phyloP scores from a whole-genome alignment of 2,888 invertebrate genomes.

The Drosophila pseudotakahashii region DNA sequence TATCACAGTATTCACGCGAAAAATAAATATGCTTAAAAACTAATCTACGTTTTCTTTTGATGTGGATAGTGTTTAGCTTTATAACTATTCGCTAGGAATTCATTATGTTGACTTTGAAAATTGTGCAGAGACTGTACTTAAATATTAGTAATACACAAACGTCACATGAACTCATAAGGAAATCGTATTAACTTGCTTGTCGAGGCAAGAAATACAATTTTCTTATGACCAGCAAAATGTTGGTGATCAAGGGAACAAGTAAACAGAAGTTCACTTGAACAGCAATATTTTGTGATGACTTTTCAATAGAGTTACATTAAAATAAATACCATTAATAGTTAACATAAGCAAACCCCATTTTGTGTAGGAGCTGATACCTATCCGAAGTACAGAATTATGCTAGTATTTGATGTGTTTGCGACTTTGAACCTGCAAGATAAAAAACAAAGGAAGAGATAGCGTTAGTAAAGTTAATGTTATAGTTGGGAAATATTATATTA shows the following conservation, averaged over 20 bases:
- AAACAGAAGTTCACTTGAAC: slow-evolving; percentile 40
- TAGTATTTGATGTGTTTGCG: slow-evolving; percentile 79
- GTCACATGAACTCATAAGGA: slow-evolving; percentile 32
- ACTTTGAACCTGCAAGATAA: slow-evolving; percentile 70
- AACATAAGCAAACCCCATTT: slow-evolving; percentile 71
- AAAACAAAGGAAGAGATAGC: neutral
- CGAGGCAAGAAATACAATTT: slow-evolving; percentile 32
- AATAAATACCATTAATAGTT: slow-evolving; percentile 76
- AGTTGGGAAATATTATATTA: no score
- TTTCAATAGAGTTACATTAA: slow-evolving; percentile 41
- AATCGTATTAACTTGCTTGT: slow-evolving; percentile 27
- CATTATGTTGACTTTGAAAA: slow-evolving; percentile 54
- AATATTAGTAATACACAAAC: slow-evolving; percentile 68
- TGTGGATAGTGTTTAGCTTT: slow-evolving; percentile 48
- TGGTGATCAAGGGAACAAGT: slow-evolving; percentile 53
- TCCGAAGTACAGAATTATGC: slow-evolving; percentile 65
- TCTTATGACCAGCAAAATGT: slow-evolving; percentile 27
- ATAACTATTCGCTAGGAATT: slow-evolving; percentile 65
- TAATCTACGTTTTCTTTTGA: slow-evolving; percentile 20
- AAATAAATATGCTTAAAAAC: slow-evolving; percentile 78
- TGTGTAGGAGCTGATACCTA: slow-evolving; percentile 43
- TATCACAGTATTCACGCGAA: slow-evolving; percentile 84
- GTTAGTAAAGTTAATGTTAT: slow-evolving; percentile 4
- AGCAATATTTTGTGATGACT: slow-evolving; percentile 52
- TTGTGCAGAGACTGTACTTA: slow-evolving; percentile 50